Evolutionary conservation across 2,113 vertebrate genomes (phyloP), one percentile per base, ranked within the genome.

Genomic region (Crotalus horridus): DNA sequence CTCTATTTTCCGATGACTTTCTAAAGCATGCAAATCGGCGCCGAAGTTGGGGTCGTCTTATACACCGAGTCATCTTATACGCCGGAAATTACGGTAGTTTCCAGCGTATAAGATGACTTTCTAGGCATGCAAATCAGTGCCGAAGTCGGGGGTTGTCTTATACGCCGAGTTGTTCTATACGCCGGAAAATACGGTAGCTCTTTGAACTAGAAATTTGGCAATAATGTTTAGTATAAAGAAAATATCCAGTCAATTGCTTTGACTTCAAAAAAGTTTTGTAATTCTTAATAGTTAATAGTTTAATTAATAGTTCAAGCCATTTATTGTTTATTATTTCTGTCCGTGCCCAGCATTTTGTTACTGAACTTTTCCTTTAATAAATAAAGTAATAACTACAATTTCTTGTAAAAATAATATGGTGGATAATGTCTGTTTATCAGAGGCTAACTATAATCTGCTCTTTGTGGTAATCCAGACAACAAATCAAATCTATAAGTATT

Each of bases 221-320:
- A 20, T 48, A n/a, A 87, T 87, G 91, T 93, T 94, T 93, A 61
- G 43, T 6, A n/a, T 91, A 58, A 61, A 94, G 87, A 58, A 13
- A 58, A 58, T 3, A 43, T 94, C 94, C 85, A 90, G 26, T 87
- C 24, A 15, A 87, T 89, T 88, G 48, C 69, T 94, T 94, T 88
- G 69, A 51, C n/a, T 89, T 88, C 53, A 85, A 94, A 86, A 95
- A 87, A 23, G 33, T 88, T 92, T 5, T 0, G n/a, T 13, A 39
- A 56, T 29, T 0, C 0, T 90, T 94, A 95, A 93, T 7, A 93
- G 64, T 89, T 87, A 12, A 17, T 91, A 85, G 29, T 54, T 91
- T 93, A 86, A 86, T 91, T 94, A 89, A 91, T n/a, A 61, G 58
- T 81, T 86, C 29, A 86, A 93, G 85, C 2, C 54, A 94, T 39